Base-by-base conservation (phyloP, 2,797 vertebrate species). In the Lacerta viridis region DNA sequence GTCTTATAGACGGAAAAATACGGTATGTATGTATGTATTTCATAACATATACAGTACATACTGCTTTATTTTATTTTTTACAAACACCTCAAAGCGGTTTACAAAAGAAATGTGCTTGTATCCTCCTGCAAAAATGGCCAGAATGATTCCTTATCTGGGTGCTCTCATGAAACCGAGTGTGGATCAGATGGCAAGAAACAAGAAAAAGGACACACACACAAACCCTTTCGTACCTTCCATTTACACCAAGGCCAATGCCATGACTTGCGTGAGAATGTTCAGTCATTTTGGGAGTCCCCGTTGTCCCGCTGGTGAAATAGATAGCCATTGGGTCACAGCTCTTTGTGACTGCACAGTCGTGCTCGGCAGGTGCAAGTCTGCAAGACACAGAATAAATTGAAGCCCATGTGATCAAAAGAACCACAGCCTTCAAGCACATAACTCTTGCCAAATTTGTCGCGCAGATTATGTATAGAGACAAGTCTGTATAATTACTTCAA, bases 231-330 rank as follows among this genome's bases (percentile, higher is more conserved):
- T 96, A 97, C 98, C 96, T 98, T 94, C 96, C 97, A 41, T 96
- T 97, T 85, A 97, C 88, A 25, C 95, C 95, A 15, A 98, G 94
- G 50, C 98, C 98, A 43, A 98, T 88, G 10, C 97, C 97, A 27
- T 93, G 98, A 92, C 97, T 97, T 94, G 96, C 92, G 74, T 98
- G 97, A 50, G 96, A 98, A 87, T 98, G 98, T 89, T 97, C 96
- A 0, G 97, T 93, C 98, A 98, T 98, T 93, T 98, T 98, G 20
- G 98, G 98, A 68, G 95, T 92, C 1, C 98, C 98, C 0, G 96
- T 98, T 50, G 97, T 98, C 41, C 98, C 97, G 41, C 98, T 98
- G 90, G 97, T 98, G 84, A 98, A 98, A 94, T 95, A 98, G 92
- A 98, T 98, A 72, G 96, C 95, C 97, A 98, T 97, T 5, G 96